phyloP scores from a whole-genome alignment of 2,888 invertebrate species.

The Marronus borbonicus region DNA sequence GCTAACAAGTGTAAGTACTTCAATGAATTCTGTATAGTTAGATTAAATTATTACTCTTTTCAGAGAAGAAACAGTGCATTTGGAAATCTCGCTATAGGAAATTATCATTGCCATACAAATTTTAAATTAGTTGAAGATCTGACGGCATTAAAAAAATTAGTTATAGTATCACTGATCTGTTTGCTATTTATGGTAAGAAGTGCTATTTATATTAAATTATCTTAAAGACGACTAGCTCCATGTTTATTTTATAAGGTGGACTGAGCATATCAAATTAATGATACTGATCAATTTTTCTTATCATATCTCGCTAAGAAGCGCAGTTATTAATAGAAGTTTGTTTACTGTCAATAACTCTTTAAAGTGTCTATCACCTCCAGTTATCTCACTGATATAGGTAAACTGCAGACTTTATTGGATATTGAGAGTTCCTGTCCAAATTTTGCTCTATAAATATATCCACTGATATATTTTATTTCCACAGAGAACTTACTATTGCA shows the following conservation, averaged over 20 bases:
- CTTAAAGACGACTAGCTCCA: neutral
- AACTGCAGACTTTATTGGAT: too few relatives aligned
- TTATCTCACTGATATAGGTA: too few relatives aligned
- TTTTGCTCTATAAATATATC: too few relatives aligned
- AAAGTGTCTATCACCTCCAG: too few relatives aligned
- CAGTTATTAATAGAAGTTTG: too few relatives aligned
- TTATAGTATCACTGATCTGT: slow-evolving; percentile 78
- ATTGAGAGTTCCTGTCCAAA: too few relatives aligned
- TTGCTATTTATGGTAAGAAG: slow-evolving; percentile 80
- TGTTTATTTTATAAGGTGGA: too few relatives aligned
- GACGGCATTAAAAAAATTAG: slow-evolving; percentile 78
- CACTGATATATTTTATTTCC: too few relatives aligned
- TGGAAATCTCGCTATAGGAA: slow-evolving; percentile 64
- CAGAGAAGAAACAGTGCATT: slow-evolving; percentile 74
- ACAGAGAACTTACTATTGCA: too few relatives aligned
- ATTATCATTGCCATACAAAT: slow-evolving; percentile 74
- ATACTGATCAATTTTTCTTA: neutral
- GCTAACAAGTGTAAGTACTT: slow-evolving; percentile 64
- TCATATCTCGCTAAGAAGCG: too few relatives aligned
- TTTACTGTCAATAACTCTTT: too few relatives aligned
- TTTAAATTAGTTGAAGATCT: slow-evolving; percentile 66
- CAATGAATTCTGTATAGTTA: slow-evolving; percentile 24
- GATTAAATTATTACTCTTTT: slow-evolving; percentile 53
- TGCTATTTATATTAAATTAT: slow-evolving; percentile 5
- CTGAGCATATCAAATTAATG: neutral